A percentile compares a stretch with the other conserved stretches of the same genome.
Evolutionary conservation across 1,140 invertebrate genomes (phyloP).

Genomic region (Procambarus clarkii): DNA sequence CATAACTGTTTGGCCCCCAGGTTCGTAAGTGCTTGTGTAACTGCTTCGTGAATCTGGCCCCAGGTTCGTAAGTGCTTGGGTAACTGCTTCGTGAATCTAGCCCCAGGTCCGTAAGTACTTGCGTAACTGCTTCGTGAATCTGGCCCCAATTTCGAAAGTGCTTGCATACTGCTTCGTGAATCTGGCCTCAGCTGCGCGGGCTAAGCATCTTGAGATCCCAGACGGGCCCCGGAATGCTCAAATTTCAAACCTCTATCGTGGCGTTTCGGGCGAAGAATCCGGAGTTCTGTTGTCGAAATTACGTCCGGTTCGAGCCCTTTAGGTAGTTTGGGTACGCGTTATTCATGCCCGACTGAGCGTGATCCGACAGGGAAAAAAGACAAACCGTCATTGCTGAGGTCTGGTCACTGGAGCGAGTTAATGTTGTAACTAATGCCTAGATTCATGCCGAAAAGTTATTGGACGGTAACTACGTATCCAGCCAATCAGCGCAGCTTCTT

Average conservation of each 20-base stretch:
- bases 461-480: slow-evolving; percentile 57
- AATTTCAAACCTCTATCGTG: no score
- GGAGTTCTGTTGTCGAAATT: slow-evolving; percentile 31
- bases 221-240: no score
- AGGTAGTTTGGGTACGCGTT: slow-evolving; percentile 63
- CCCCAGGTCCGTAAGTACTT: no score
- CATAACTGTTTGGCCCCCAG: no score
- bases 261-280: background rate
- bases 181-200: background rate
- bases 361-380: slow-evolving; percentile 44
- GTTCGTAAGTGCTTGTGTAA: no score
- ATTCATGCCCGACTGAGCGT: slow-evolving; percentile 65
- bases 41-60: no score
- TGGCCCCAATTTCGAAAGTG: no score
- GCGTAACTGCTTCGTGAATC: no score
- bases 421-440: slow-evolving; percentile 59
- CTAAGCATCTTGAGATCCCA: background rate
- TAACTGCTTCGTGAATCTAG: no score
- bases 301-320: slow-evolving; percentile 59
- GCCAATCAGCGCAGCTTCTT: slow-evolving; percentile 57
- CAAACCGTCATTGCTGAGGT: slow-evolving; percentile 21
- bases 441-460: slow-evolving; percentile 62
- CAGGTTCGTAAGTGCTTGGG: no score
- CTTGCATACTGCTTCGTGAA: no score
- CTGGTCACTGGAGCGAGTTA: slow-evolving; percentile 52